These are phyloP conservation scores for Drosophila tani DNA, from an alignment of 1,140 invertebrate species.

Conservation along the genomic window DNA sequence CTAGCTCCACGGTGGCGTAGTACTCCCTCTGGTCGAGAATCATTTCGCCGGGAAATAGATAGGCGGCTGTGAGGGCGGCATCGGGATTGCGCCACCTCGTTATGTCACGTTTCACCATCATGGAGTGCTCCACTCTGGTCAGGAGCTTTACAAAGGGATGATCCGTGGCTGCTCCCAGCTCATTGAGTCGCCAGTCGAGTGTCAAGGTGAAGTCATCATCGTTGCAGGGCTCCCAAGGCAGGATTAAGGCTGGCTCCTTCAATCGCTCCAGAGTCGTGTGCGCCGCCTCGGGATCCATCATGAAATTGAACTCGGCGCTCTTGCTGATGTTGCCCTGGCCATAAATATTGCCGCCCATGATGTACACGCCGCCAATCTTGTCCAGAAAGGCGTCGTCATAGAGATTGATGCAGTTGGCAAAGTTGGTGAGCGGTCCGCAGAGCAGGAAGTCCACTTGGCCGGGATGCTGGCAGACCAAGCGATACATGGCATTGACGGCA, in stretches of 20 bases:
- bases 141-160: conserved; percentile 85
- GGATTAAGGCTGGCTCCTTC: conserved; percentile 86
- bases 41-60: conserved; percentile 84
- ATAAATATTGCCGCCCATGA: conserved; percentile 91
- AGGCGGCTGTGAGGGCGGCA: conserved; percentile 85
- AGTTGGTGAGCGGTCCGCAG: conserved; percentile 90
- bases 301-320: conserved; percentile 92
- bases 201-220: conserved; percentile 67
- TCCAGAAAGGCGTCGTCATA: conserved; percentile 87
- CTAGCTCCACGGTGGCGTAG: conserved; percentile 78
- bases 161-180: conserved; percentile 45
- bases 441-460: conserved; percentile 36
- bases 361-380: conserved; percentile 88
- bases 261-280: conserved; percentile 87
- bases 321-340: conserved; percentile 88
- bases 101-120: conserved; percentile 60
- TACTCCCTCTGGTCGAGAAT: conserved; percentile 64
- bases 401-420: conserved; percentile 89
- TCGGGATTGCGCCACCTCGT: conserved; percentile 86
- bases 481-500: conserved; percentile 85
- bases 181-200: conserved; percentile 85
- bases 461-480: conserved; percentile 78
- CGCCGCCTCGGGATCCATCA: conserved; percentile 91
- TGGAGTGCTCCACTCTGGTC: conserved; percentile 85
- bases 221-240: conserved; percentile 88